Percentiles rank a stretch among this genome's conserved stretches.
phyloP scores from a whole-genome alignment of 2,113 vertebrate species.

The Brachypodius melanocephalos region DNA sequence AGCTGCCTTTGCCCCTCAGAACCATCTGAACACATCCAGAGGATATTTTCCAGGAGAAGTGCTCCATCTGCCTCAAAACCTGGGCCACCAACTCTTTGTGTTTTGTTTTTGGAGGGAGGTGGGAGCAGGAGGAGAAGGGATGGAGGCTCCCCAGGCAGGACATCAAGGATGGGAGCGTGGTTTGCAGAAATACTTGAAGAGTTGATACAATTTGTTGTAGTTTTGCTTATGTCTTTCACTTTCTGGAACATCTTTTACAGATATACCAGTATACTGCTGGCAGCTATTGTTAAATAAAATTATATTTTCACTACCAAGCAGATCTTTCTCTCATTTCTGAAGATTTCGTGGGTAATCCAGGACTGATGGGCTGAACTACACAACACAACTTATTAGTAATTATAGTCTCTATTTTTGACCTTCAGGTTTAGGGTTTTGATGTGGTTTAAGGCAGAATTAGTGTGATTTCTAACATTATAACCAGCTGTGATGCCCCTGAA shows the following conservation, averaged over 20 bases:
- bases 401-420: neutral
- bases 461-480: neutral
- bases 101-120: neutral
- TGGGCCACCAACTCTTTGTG: neutral
- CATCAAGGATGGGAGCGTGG: constrained; percentile 21
- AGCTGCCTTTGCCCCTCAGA: neutral
- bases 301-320: constrained; percentile 83
- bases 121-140: neutral
- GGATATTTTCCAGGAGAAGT: neutral
- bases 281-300: constrained; percentile 83
- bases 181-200: constrained; percentile 67
- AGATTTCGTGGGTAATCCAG: neutral
- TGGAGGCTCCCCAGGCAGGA: neutral
- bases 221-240: constrained; percentile 73
- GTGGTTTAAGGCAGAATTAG: neutral
- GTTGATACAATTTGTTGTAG: constrained; percentile 62
- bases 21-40: neutral
- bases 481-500: neutral
- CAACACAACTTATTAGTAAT: neutral
- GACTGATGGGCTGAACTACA: neutral
- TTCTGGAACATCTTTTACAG: constrained; percentile 73
- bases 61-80: neutral
- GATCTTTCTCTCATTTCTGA: constrained; percentile 27
- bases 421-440: neutral
- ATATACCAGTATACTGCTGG: constrained; percentile 78